A percentile compares a stretch with the other conserved stretches of the same genome.
These are phyloP conservation scores for Planococcus citri DNA, from an alignment of 1,140 invertebrate genomes.

Conservation along the genomic window DNA sequence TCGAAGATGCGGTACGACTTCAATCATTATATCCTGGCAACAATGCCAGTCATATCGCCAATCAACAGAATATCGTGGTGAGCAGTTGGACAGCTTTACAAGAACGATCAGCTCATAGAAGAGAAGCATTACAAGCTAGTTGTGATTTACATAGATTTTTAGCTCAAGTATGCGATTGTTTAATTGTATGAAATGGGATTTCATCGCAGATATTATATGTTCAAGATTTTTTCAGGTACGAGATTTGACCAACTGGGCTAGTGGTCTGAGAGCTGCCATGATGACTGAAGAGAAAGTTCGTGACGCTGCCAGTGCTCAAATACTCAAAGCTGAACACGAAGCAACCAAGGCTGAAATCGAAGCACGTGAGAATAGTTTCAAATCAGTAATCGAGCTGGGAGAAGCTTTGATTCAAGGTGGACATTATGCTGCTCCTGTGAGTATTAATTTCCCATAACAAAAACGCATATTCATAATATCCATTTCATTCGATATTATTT, in stretches of 20 bases:
- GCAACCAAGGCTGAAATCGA: conserved; percentile 89
- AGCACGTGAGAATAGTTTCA: conserved; percentile 76
- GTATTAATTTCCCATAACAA: conserved; percentile 10
- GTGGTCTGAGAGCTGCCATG: conserved; percentile 64
- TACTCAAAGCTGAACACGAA: conserved; percentile 78
- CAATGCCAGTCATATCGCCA: conserved; percentile 77
- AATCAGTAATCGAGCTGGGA: conserved; percentile 61
- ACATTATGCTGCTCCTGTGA: conserved; percentile 61
- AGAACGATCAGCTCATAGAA: conserved; percentile 60
- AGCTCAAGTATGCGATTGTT: conserved; percentile 48
- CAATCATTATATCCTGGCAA: conserved; percentile 81
- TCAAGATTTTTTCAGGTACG: too few species aligned
- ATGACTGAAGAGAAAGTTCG: conserved; percentile 67
- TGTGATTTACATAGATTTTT: conserved; percentile 81
- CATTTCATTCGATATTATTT: too few species aligned
- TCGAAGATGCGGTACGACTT: conserved; percentile 80
- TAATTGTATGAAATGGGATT: not conserved
- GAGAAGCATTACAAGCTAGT: conserved; percentile 69
- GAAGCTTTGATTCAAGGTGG: conserved; percentile 68
- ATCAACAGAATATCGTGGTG: conserved; percentile 67
- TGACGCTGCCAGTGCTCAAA: conserved; percentile 75
- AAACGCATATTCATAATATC: too few species aligned
- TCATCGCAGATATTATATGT: conserved; percentile 12
- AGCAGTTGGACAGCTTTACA: conserved; percentile 80
- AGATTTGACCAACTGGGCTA: conserved; percentile 80